These are phyloP conservation scores for Hydrolagus affinis DNA, from an alignment of 2,113 vertebrate genomes.

Conservation along the genomic window DNA sequence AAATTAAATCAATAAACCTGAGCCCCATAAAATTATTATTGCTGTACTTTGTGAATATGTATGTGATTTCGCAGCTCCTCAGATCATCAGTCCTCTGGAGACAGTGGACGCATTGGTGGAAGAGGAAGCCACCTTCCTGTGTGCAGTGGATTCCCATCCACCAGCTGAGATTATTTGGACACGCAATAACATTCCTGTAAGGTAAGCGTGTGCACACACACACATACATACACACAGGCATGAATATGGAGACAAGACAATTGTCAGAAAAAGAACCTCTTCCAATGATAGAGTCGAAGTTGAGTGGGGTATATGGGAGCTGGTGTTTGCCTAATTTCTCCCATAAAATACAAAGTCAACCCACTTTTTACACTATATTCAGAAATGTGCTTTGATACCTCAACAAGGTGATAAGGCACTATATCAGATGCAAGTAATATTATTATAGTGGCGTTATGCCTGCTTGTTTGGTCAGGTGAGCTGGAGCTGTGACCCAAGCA, in stretches of 20 bases:
- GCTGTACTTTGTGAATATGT: constrained; percentile 2
- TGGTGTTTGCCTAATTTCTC: no score
- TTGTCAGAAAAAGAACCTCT: no score
- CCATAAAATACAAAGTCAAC: no score
- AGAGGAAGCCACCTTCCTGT: constrained; percentile 87
- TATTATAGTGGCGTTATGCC: no score
- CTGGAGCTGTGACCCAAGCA: no score
- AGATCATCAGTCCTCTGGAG: constrained; percentile 79
- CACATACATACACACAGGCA: background rate
- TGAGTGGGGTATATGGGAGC: no score
- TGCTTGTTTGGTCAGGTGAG: no score
- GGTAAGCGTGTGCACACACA: constrained; percentile 60
- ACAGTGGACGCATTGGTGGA: constrained; percentile 79
- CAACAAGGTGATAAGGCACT: no score
- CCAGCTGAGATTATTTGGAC: constrained; percentile 82
- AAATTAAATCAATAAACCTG: background rate
- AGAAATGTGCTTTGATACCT: no score
- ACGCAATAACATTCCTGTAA: constrained; percentile 85
- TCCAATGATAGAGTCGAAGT: no score
- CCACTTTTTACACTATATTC: no score
- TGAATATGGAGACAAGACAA: background rate
- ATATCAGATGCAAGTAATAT: no score
- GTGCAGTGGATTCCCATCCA: constrained; percentile 82
- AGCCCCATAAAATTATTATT: background rate
- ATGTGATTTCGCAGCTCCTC: constrained; percentile 59